phyloP scores from a whole-genome alignment of 2,888 invertebrate genomes.

The Habrosyne pyritoides region DNA sequence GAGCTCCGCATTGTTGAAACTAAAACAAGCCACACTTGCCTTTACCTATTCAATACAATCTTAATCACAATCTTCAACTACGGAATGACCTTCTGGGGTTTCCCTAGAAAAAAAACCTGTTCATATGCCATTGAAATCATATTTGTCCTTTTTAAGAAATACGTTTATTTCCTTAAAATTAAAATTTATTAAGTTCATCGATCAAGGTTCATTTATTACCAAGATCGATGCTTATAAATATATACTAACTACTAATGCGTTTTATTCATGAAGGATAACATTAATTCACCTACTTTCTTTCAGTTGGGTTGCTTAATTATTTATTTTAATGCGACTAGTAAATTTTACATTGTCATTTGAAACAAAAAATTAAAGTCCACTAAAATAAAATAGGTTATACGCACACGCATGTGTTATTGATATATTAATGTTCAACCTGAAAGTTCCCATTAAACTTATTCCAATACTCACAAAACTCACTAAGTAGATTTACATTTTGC shows the following conservation, averaged over 20 bases:
- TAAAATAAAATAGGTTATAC: no score
- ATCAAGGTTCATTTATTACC: neutral
- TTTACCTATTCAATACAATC: conserved; percentile 50
- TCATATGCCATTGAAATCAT: conserved; percentile 21
- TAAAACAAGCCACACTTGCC: conserved; percentile 55
- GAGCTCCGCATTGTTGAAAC: conserved; percentile 74
- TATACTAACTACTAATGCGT: neutral
- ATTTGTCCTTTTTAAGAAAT: conserved; percentile 16
- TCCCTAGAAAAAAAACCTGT: conserved; percentile 42
- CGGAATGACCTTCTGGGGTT: conserved; percentile 58
- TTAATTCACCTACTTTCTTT: neutral
- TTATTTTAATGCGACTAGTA: neutral
- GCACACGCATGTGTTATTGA: neutral
- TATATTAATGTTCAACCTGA: neutral
- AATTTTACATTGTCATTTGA: neutral
- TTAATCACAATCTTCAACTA: conserved; percentile 47
- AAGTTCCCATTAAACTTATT: no score
- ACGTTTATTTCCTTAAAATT: conserved; percentile 5
- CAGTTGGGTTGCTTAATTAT: neutral
- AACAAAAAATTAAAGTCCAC: neutral
- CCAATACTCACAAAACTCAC: neutral
- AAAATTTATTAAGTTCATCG: conserved; percentile 11
- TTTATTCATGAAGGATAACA: neutral
- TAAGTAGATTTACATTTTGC: neutral
- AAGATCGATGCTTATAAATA: neutral